A percentile compares a stretch with the other conserved stretches of the same genome.
phyloP scores from a whole-genome alignment of 2,797 vertebrate species.

The Brachyalestes nurse region DNA sequence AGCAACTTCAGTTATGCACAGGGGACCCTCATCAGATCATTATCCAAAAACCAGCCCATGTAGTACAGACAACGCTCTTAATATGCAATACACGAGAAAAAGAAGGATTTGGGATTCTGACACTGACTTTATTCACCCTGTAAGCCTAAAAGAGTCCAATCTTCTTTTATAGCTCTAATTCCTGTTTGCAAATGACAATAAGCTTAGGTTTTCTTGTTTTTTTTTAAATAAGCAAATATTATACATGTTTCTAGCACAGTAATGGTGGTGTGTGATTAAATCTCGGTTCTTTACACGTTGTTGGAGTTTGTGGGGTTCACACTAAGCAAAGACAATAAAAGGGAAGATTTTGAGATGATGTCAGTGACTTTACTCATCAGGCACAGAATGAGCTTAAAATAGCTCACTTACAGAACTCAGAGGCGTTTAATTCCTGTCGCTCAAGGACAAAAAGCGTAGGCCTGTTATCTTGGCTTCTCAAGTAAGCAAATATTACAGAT shows the following conservation, averaged over 20 bases:
- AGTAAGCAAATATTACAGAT: conserved; percentile 13
- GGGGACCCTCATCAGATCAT: background rate
- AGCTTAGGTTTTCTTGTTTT: background rate
- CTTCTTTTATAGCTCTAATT: no score
- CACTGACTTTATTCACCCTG: no score
- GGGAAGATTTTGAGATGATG: background rate
- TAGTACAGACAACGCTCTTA: background rate
- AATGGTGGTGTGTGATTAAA: background rate
- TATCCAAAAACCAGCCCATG: background rate
- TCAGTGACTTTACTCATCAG: background rate
- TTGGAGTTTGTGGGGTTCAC: background rate
- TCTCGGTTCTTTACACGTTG: background rate
- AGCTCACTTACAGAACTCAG: background rate
- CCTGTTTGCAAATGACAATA: no score
- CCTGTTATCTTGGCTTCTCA: conserved; percentile 1
- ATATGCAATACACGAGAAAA: background rate
- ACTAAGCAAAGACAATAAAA: background rate
- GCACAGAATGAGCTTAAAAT: background rate
- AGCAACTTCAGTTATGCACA: background rate
- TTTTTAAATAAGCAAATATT: background rate
- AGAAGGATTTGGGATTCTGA: no score
- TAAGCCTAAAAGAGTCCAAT: no score
- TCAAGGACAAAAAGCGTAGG: background rate
- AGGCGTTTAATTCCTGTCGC: background rate
- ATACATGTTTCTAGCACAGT: background rate